A percentile compares a stretch with the other conserved stretches of the same genome.
phyloP scores from a whole-genome alignment of 1,140 invertebrate genomes.

The Leucophenga varia region DNA sequence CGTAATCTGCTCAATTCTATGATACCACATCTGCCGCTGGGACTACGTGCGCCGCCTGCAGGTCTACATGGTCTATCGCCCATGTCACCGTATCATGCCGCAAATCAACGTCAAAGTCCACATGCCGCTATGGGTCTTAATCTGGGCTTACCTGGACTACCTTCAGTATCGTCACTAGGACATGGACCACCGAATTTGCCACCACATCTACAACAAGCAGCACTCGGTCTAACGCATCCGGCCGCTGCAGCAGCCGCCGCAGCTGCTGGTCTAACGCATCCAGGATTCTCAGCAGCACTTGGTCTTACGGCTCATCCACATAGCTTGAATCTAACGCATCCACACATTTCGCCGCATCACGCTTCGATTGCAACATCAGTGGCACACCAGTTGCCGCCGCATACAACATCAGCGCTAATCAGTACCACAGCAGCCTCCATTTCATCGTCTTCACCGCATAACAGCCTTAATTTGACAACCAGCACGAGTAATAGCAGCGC shows the following conservation, averaged over 20 bases:
- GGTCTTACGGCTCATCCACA: constrained; percentile 45
- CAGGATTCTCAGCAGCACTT: constrained; percentile 40
- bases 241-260: constrained; percentile 30
- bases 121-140: constrained; percentile 46
- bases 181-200: constrained; percentile 44
- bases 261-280: constrained; percentile 40
- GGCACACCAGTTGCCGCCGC: constrained; percentile 41
- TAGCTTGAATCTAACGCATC: constrained; percentile 47
- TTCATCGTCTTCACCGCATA: constrained; percentile 34
- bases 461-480: constrained; percentile 36
- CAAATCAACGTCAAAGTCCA: constrained; percentile 42
- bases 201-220: constrained; percentile 46
- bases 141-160: constrained; percentile 38
- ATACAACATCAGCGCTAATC: constrained; percentile 19
- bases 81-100: constrained; percentile 50
- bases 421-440: constrained; percentile 28
- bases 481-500: constrained; percentile 17
- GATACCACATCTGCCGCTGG: constrained; percentile 47
- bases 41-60: constrained; percentile 37
- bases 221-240: constrained; percentile 33
- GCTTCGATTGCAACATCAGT: constrained; percentile 25
- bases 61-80: constrained; percentile 37
- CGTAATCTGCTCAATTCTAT: constrained; percentile 46
- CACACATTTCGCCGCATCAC: constrained; percentile 53
- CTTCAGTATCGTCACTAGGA: constrained; percentile 22